A percentile compares a stretch with the other conserved stretches of the same genome.
Conservation (phyloP, 30 jellyfish, hydroid and myxozoan species). For the Sanderia malayensis region DNA sequence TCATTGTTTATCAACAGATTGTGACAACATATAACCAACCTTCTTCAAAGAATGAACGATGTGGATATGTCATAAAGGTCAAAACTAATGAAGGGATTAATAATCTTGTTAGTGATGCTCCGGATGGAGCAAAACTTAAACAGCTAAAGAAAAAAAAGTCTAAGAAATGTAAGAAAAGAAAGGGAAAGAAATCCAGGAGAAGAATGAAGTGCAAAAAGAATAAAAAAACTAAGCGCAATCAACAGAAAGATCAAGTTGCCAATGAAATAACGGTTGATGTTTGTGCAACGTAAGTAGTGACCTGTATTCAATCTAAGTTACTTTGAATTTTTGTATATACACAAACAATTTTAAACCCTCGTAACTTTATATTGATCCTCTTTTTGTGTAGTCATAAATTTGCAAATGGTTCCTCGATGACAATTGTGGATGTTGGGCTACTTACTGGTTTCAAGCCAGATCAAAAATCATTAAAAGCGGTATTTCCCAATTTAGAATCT, state of each 20-base stretch:
- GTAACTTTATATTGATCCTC: too few species aligned
- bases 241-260: neutral
- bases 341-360: too few species aligned
- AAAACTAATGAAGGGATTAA: neutral
- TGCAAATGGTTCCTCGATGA: slow-evolving; percentile 51
- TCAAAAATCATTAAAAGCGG: slow-evolving; percentile 43
- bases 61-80: neutral
- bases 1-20: neutral
- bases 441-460: slow-evolving; percentile 64
- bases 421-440: slow-evolving; percentile 62
- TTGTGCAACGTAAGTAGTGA: neutral
- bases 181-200: neutral
- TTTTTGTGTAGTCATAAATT: slow-evolving; percentile 55
- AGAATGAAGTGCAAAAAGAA: neutral
- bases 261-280: neutral
- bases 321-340: too few species aligned
- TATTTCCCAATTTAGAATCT: too few species aligned
- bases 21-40: neutral
- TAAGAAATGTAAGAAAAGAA: neutral
- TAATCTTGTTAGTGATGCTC: neutral
- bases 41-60: neutral
- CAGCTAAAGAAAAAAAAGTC: neutral
- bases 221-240: neutral
- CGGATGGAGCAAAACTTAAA: neutral
- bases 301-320: too few species aligned